A percentile compares a stretch with the other conserved stretches of the same genome.
phyloP scores from a whole-genome alignment of 2,113 vertebrate species.

The Onychostoma macrolepis region DNA sequence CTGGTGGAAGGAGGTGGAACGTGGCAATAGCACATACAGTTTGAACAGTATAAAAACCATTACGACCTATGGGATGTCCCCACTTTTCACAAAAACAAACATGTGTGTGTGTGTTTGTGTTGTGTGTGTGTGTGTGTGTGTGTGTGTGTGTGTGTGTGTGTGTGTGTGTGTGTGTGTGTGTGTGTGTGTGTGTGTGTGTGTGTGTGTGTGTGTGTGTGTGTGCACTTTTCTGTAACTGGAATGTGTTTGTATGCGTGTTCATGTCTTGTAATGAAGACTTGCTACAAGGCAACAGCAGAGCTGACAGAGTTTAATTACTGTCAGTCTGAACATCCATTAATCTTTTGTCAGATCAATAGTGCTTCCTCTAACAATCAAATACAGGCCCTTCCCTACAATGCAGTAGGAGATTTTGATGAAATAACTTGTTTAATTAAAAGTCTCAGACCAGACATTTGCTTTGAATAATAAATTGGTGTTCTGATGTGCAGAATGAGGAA shows the following conservation, averaged over 20 bases:
- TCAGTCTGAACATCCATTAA: conserved; percentile 22
- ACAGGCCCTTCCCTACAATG: not conserved
- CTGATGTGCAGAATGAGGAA: not conserved
- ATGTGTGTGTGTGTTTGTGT: too few relatives aligned
- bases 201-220: not conserved
- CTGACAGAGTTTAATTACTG: conserved; percentile 7
- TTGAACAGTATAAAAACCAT: too few relatives aligned
- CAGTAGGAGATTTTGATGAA: not conserved
- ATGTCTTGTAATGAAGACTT: conserved; percentile 27
- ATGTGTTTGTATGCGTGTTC: conserved; percentile 17
- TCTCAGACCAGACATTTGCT: not conserved
- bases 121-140: too few relatives aligned
- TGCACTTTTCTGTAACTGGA: not conserved
- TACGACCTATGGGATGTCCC: too few relatives aligned
- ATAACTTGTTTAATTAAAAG: not conserved
- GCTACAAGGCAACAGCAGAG: conserved; percentile 10
- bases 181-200: not conserved
- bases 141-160: too few relatives aligned
- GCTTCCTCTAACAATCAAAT: conserved; percentile 25
- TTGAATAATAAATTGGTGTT: not conserved
- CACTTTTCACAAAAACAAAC: too few relatives aligned
- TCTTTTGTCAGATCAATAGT: conserved; percentile 22
- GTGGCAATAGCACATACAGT: too few relatives aligned
- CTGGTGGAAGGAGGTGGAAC: not conserved
- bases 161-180: too few relatives aligned